A percentile compares a stretch with the other conserved stretches of the same genome.
Conservation (phyloP, 1,140 invertebrate genomes). For the Trichoplusia ni region DNA sequence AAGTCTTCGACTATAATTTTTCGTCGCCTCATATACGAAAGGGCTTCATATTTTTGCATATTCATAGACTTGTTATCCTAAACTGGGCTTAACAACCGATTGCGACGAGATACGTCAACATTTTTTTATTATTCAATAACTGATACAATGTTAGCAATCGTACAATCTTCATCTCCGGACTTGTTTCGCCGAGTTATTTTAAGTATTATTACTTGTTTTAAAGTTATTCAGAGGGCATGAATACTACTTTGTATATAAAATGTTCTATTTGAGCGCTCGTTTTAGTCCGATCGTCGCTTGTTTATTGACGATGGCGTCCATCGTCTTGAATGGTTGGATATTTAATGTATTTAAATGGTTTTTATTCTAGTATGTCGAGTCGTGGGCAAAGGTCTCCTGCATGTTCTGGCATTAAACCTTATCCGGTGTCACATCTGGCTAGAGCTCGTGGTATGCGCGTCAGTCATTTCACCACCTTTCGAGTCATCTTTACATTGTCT, state of each 20-base stretch:
- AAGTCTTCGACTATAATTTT: too few species aligned
- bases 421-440: too few species aligned
- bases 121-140: conserved; percentile 24
- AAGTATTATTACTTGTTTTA: conserved; percentile 33
- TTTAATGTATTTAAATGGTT: too few species aligned
- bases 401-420: too few species aligned
- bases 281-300: neutral
- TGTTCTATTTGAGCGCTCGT: neutral
- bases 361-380: too few species aligned
- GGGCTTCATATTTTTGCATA: too few species aligned
- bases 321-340: too few species aligned
- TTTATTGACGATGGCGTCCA: neutral
- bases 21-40: too few species aligned
- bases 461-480: too few species aligned
- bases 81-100: neutral
- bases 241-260: conserved; percentile 25
- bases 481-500: too few species aligned
- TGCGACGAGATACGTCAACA: conserved; percentile 4
- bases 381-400: too few species aligned
- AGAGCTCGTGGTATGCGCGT: too few species aligned
- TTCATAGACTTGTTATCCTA: conserved; percentile 3
- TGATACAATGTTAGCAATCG: conserved; percentile 27
- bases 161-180: conserved; percentile 20
- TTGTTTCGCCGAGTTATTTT: conserved; percentile 24
- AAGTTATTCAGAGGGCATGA: conserved; percentile 23